A percentile compares a stretch with the other conserved stretches of the same genome.
Evolutionary conservation across 2,888 invertebrate genomes (phyloP).

Genomic region (Bibio marci): DNA sequence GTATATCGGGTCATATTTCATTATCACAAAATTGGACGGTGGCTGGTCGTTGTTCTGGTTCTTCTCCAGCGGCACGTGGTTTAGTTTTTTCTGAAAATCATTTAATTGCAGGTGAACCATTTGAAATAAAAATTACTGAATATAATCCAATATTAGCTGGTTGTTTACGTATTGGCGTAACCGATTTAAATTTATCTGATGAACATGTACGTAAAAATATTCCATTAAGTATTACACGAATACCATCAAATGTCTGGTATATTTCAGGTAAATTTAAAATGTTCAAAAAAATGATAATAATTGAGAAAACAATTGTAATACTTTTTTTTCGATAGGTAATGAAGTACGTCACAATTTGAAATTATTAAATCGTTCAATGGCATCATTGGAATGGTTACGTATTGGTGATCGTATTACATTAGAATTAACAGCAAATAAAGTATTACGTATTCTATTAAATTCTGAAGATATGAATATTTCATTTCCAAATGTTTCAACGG

Average conservation of each 20-base stretch:
- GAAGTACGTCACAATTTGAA: conserved; percentile 51
- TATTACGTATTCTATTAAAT: conserved; percentile 59
- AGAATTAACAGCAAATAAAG: conserved; percentile 49
- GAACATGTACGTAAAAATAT: conserved; percentile 45
- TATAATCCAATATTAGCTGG: conserved; percentile 28
- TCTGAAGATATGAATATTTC: conserved; percentile 63
- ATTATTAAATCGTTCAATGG: conserved; percentile 43
- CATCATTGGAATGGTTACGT: conserved; percentile 62
- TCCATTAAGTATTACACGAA: conserved; percentile 41
- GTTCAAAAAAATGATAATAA: conserved; percentile 2
- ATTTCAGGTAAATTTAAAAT: conserved; percentile 18
- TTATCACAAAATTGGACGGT: conserved; percentile 28
- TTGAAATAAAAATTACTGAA: conserved; percentile 26
- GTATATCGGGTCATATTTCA: conserved; percentile 25
- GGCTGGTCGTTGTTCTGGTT: conserved; percentile 22
- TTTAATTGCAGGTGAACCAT: conserved; percentile 24
- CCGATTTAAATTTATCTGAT: conserved; percentile 46
- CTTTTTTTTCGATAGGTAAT: conserved; percentile 35
- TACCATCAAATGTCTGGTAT: conserved; percentile 43
- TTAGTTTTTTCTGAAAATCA: conserved; percentile 28
- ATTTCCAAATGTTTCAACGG: conserved; percentile 62
- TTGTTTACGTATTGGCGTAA: conserved; percentile 62
- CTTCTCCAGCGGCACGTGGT: conserved; percentile 25
- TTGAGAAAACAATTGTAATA: too few relatives aligned
- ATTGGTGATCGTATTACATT: conserved; percentile 63